Evolutionary conservation across 2,113 vertebrate genomes (phyloP).

Genomic region (Cairina moschata): DNA sequence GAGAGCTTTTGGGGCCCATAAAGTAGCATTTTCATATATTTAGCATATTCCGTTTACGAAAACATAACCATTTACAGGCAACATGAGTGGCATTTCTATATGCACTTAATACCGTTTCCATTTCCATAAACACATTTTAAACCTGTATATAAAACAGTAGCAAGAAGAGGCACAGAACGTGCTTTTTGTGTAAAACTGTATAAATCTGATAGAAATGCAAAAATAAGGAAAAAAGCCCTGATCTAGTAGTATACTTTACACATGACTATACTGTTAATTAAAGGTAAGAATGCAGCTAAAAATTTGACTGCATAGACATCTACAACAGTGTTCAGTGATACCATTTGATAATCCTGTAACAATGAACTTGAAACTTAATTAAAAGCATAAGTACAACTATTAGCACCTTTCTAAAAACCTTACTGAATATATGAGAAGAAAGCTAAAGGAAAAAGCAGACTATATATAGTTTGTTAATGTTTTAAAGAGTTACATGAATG

Average conservation of each 20-base stretch:
- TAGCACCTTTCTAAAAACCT: neutral
- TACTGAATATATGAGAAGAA: neutral
- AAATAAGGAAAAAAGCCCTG: neutral
- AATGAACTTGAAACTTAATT: neutral
- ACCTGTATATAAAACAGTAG: neutral
- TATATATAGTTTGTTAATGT: neutral
- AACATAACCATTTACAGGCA: neutral
- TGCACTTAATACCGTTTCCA: neutral
- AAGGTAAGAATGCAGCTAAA: neutral
- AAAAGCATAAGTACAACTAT: neutral
- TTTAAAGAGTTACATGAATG: neutral
- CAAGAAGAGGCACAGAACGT: neutral
- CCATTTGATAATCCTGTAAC: neutral
- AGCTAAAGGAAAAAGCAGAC: neutral
- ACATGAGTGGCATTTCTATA: neutral
- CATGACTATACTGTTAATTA: neutral
- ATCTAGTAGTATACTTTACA: neutral
- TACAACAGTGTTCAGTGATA: neutral
- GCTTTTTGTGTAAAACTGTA: neutral
- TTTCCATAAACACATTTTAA: neutral
- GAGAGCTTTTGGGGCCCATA: neutral
- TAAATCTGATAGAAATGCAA: neutral
- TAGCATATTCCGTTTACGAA: fast-evolving
- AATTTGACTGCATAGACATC: neutral
- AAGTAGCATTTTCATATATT: neutral